Conservation (phyloP, 2,797 vertebrate species). For the Enteromius unitaeniatus region DNA sequence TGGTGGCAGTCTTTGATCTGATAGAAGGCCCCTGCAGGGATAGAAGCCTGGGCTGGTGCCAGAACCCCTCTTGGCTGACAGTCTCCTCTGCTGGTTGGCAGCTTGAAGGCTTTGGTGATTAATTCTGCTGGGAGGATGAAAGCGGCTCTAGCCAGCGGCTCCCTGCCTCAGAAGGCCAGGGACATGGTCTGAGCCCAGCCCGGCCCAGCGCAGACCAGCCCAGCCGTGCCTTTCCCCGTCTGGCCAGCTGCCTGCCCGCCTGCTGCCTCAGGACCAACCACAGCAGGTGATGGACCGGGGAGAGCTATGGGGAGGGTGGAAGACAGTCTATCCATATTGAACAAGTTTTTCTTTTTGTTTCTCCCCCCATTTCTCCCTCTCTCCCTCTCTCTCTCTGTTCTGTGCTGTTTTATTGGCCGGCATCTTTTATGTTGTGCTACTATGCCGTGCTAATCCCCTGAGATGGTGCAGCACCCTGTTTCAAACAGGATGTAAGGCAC, state of each 20-base stretch:
- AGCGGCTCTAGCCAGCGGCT: conserved; percentile 63
- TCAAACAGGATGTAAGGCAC: conserved; percentile 53
- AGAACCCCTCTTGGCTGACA: conserved; percentile 66
- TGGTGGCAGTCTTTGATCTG: conserved; percentile 74
- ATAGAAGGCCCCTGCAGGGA: conserved; percentile 74
- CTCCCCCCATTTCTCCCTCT: conserved; percentile 17
- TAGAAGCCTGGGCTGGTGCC: conserved; percentile 68
- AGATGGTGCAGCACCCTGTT: conserved; percentile 57
- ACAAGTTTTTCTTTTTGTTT: conserved; percentile 33
- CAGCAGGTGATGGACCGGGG: conserved; percentile 56
- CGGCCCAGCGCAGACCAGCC: conserved; percentile 40
- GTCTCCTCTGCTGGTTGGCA: conserved; percentile 65
- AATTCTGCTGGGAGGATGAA: conserved; percentile 84
- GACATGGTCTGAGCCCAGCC: conserved; percentile 49
- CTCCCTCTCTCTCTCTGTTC: not conserved
- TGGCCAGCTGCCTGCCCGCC: conserved; percentile 60
- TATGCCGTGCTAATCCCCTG: conserved; percentile 54
- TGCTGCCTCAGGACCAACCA: conserved; percentile 45
- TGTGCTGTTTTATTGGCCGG: conserved; percentile 43
- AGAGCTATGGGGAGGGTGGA: conserved; percentile 33
- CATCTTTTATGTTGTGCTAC: conserved; percentile 46
- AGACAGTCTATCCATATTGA: conserved; percentile 41
- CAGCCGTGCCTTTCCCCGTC: conserved; percentile 40
- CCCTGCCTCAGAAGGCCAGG: conserved; percentile 37
- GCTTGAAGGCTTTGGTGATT: conserved; percentile 80